Base-by-base conservation (phyloP, 2,797 vertebrate species). In the Falco cherrug region DNA sequence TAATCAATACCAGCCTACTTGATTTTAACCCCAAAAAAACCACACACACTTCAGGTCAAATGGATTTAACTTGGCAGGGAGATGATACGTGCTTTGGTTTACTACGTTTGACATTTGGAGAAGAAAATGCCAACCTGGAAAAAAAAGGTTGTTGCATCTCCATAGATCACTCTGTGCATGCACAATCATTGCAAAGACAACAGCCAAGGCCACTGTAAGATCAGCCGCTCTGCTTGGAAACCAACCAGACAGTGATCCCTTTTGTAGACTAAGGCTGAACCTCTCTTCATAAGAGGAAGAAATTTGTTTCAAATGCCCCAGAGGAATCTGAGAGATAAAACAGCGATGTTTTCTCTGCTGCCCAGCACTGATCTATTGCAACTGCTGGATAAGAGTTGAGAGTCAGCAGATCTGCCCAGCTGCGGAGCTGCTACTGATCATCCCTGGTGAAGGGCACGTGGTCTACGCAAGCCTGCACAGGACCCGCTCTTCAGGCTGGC, bases 381-480 rank as follows among this genome's bases (percentile, higher is more conserved):
- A 64, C 56, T n/a, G 29, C 56, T 26, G 26, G 54, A 2, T 67
- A 35, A 54, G 16, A 65, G 47, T 0, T 33, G 24, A 20, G 9
- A 82, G 60, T 51, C 83, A 88, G 64, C 33, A 13, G 51, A 83
- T 41, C 33, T 43, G 28, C 71, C 67, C 54, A 41, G 7, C 54
- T 53, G 39, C 3, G 0, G 25, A 61, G 64, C 18, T 56, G 31
- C 29, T 24, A 22, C 63, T 8, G 15, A 26, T 21, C 4, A 0
- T 21, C 33, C 33, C 33, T 1, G 1, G 31, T 7, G 2, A 73
- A 75, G 57, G 56, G 18, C 37, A 45, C 0, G 0, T 7, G n/a
- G 35, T 18, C 80, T 78, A 45, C 77, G 18, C 0, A 1, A 57
- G 70, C 31, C 63, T 13, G 17, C 1, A 0, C 33, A 65, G 5